Evolutionary conservation across 2,888 invertebrate species (phyloP), one percentile per base, ranked within the genome.

Genomic region (Boloria euphrosyne): DNA sequence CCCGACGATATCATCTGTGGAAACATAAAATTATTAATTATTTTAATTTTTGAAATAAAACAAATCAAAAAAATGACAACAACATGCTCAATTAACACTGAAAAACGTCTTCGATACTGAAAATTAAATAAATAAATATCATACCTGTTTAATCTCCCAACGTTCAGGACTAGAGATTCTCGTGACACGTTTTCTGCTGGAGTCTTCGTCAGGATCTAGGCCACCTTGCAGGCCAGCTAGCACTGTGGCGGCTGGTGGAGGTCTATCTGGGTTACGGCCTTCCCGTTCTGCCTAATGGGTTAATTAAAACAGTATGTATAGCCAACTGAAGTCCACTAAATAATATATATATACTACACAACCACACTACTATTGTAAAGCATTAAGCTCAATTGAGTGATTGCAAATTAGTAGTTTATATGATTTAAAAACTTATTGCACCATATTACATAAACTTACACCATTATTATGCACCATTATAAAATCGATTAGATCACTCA

Each of bases 81-180:
- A n/a, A n/a, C n/a, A n/a, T n/a, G n/a, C n/a, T n/a, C n/a, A n/a
- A n/a, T n/a, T n/a, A n/a, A n/a, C n/a, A n/a, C n/a, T n/a, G n/a
- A n/a, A n/a, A n/a, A n/a, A n/a, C n/a, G n/a, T n/a, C n/a, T n/a
- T n/a, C n/a, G n/a, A n/a, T n/a, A n/a, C n/a, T n/a, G n/a, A n/a
- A n/a, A n/a, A n/a, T n/a, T 52, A 78, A 77, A 47, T 50, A 47
- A 31, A 17, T 44, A 46, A 59, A n/a, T 16, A 60, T 17, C 14
- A 18, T 81, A 94, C 95, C 90, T 98, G 99, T 81, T 98, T 98
- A 72, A 98, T 96, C 90, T 99, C 99, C 99, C 99, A 99, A 61
- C 96, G 94, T 85, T 99, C 99, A 0, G 99, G 99, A 57, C 98
- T 98, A 0, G 98, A 98, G 70, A 99, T 96, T 70, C 98, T 93